Percentiles rank a stretch among this genome's conserved stretches.
Evolutionary conservation across 2,888 invertebrate species (phyloP).

Genomic region (Nomada fabriciana): DNA sequence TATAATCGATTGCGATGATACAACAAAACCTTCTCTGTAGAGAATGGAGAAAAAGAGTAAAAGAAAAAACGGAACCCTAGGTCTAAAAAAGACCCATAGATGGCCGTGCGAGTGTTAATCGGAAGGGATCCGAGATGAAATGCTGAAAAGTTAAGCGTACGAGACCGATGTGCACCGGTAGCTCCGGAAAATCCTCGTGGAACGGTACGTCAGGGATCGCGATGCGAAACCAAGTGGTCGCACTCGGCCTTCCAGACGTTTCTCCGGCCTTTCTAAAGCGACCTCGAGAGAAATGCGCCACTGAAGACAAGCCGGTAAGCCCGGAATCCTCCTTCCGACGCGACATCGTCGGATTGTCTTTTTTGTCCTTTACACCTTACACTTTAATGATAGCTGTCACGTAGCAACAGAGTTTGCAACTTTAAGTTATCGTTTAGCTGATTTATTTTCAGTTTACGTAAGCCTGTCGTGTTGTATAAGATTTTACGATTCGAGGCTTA

Average conservation of each 20-base stretch:
- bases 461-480: no score
- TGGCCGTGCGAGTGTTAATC: not conserved
- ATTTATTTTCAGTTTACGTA: not conserved
- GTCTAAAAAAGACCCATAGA: no score
- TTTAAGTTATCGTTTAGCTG: not conserved
- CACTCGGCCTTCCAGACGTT: constrained; percentile 72
- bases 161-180: constrained; percentile 37
- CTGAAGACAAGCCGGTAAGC: constrained; percentile 43
- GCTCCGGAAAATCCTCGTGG: constrained; percentile 40
- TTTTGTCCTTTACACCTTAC: not conserved
- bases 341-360: constrained; percentile 3
- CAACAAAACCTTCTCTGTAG: no score
- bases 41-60: no score
- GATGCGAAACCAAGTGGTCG: constrained; percentile 55
- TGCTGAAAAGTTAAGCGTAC: constrained; percentile 7
- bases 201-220: constrained; percentile 46
- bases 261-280: constrained; percentile 73
- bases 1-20: no score
- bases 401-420: not conserved
- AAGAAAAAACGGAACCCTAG: no score
- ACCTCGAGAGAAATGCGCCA: constrained; percentile 65
- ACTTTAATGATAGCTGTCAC: not conserved
- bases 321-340: constrained; percentile 45
- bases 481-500: no score
- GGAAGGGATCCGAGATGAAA: not conserved